phyloP scores from a whole-genome alignment of 2,888 invertebrate species.

The Neoitamus cyanurus region DNA sequence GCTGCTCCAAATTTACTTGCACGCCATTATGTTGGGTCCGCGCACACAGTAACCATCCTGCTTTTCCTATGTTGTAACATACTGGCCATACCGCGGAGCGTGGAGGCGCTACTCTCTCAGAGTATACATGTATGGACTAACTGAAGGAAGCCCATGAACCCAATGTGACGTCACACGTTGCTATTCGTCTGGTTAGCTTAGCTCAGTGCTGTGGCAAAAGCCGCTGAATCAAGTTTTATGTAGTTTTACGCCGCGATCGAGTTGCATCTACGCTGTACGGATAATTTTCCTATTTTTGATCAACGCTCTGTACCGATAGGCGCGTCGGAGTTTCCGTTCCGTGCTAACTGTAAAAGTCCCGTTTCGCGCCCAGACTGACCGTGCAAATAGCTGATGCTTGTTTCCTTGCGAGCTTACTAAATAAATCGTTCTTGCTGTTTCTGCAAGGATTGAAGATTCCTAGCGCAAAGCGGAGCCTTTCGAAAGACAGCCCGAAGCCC shows the following conservation, averaged over 20 bases:
- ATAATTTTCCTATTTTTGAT: constrained; percentile 6
- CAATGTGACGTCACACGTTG: constrained; percentile 42
- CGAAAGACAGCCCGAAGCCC: too few species aligned
- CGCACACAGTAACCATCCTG: neutral
- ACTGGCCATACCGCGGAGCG: neutral
- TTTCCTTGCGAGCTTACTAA: too few species aligned
- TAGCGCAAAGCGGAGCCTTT: neutral
- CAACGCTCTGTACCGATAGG: neutral
- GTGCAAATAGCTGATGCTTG: too few species aligned
- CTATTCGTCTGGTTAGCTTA: constrained; percentile 11
- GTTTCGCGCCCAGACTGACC: neutral
- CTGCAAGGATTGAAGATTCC: too few species aligned
- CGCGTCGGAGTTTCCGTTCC: neutral
- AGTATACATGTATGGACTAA: neutral
- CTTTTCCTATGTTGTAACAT: neutral
- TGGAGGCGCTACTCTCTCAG: neutral
- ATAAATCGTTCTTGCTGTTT: too few species aligned
- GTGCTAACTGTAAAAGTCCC: neutral
- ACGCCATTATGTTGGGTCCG: neutral
- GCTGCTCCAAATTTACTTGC: constrained; percentile 21
- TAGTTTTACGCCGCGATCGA: constrained; percentile 18
- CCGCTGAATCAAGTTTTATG: constrained; percentile 45
- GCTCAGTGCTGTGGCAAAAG: constrained; percentile 46
- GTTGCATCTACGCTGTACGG: neutral
- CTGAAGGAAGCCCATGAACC: neutral